Evolutionary conservation across 2,888 invertebrate genomes (phyloP), one percentile per base, ranked within the genome.

Genomic region (Clanis bilineata): DNA sequence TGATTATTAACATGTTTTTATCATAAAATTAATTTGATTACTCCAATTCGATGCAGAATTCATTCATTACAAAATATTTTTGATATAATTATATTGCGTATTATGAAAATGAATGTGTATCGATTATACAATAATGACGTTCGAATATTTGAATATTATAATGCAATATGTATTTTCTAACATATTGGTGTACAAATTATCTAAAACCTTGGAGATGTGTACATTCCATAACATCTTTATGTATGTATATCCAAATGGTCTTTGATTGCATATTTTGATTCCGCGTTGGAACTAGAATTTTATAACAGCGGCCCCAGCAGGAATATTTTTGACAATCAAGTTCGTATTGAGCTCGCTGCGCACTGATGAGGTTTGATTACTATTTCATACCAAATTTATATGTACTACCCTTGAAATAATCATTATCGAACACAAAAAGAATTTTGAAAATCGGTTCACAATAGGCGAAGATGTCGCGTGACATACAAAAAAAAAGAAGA

Each of bases 211-310:
- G 47, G 18, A 18, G 10, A n/a, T n/a, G n/a, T n/a, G 7, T 9
- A 51, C 18, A 51, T 51, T 32, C 51, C 51, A 51, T 18, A 18
- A 28, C 51, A 51, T 32, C 25, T 47, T 47, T 47, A 47, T 41
- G 18, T 18, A 6, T 47, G 21, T 18, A 18, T 18, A 18, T 18
- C 12, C 51, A 32, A 51, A 51, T 51, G 51, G 32, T 51, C 1
- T 47, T 18, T 51, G 32, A 51, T 32, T 51, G 51, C 51, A 51
- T 51, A 51, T 51, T 51, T 45, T 51, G 10, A 51, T 51, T 51
- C 51, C 32, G 51, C 51, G 18, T 32, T 51, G 22, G 25, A 45
- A 32, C 18, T 32, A 32, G 10, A 3, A 28, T 32, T 51, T 32
- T 51, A 32, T 51, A 18, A 32, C 28, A 47, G n/a, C n/a, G n/a